These are phyloP conservation scores for Exaiptasia diaphana DNA, from an alignment of 64 coral and sea anemone genomes.

Conservation along the genomic window DNA sequence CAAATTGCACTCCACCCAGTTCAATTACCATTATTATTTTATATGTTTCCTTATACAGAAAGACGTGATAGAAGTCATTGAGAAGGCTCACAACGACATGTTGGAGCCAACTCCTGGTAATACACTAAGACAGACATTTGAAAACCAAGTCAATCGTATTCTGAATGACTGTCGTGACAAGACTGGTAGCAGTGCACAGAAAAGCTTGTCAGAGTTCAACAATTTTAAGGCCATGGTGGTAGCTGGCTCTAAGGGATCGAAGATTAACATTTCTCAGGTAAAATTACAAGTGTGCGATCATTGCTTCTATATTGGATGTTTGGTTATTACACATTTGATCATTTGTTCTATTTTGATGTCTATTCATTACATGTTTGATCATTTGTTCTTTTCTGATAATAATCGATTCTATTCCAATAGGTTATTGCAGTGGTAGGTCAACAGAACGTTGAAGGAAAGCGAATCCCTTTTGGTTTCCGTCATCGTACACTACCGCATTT, in stretches of 20 bases:
- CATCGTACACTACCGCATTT: constrained; percentile 97
- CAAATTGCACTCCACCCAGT: too few species aligned
- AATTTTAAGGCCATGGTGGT: constrained; percentile 99
- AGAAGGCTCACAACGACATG: constrained; percentile 93
- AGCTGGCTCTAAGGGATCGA: constrained; percentile 95
- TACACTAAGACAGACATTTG: constrained; percentile 95
- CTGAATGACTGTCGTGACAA: constrained; percentile 99
- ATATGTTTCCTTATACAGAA: constrained; percentile 19
- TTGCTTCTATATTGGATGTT: too few species aligned
- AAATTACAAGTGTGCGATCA: not conserved
- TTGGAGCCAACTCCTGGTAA: constrained; percentile 97
- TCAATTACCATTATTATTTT: not conserved
- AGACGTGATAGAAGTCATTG: constrained; percentile 98
- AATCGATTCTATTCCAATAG: constrained; percentile 23
- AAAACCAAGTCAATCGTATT: constrained; percentile 98
- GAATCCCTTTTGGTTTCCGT: constrained; percentile 99
- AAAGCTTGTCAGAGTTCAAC: constrained; percentile 99
- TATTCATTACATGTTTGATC: too few species aligned
- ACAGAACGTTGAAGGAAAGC: constrained; percentile 98
- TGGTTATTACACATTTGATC: too few species aligned
- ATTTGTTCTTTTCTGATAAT: too few species aligned
- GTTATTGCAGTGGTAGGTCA: constrained; percentile 99
- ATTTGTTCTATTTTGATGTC: too few species aligned
- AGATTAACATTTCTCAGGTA: constrained; percentile 99
- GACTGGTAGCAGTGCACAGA: constrained; percentile 98